Conservation (phyloP, 2,113 vertebrate species). For the Circaetus gallicus region DNA sequence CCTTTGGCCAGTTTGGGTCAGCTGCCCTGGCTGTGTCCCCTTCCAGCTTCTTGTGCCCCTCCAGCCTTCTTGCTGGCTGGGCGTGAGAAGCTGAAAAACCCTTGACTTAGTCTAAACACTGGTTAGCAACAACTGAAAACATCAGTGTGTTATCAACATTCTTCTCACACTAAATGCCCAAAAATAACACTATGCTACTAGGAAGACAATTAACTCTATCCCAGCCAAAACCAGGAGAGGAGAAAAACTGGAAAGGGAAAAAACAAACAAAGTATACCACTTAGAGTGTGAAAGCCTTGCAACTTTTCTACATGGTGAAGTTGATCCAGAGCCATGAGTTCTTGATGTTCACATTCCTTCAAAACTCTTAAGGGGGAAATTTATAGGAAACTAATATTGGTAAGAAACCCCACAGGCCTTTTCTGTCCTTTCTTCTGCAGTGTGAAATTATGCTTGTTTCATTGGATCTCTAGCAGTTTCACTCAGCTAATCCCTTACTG, state of each 20-base stretch:
- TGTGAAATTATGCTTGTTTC: background rate
- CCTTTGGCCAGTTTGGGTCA: too few species aligned
- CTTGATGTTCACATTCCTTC: background rate
- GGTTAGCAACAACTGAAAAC: too few species aligned
- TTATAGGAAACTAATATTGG: background rate
- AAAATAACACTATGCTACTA: too few species aligned
- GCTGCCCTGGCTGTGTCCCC: too few species aligned
- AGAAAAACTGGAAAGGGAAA: background rate
- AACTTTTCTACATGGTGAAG: background rate
- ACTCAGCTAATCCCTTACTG: background rate
- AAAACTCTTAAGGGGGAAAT: background rate
- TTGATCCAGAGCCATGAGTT: background rate
- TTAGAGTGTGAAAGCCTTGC: background rate
- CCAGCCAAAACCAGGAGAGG: too few species aligned
- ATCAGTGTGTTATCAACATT: too few species aligned
- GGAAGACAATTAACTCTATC: too few species aligned
- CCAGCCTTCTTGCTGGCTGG: too few species aligned
- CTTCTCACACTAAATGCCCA: too few species aligned
- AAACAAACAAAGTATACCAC: background rate
- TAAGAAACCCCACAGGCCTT: background rate
- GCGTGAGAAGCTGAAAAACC: too few species aligned
- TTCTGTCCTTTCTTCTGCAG: background rate
- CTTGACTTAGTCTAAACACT: too few species aligned
- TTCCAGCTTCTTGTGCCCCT: too few species aligned
- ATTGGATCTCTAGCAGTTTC: background rate